phyloP scores from a whole-genome alignment of 2,888 invertebrate genomes.

The Apomyelois bistriatella region DNA sequence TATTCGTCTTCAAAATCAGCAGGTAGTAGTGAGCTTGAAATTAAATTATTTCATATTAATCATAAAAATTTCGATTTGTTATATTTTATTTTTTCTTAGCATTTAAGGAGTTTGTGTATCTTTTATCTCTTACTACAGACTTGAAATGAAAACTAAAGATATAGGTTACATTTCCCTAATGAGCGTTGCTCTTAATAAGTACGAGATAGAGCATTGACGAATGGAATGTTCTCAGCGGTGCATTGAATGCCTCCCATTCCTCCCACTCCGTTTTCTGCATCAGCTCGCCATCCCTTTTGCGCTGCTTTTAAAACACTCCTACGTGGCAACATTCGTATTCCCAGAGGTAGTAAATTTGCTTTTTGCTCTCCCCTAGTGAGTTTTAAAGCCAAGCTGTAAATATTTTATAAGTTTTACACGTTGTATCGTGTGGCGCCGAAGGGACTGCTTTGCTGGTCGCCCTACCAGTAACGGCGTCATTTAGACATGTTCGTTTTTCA shows the following conservation, averaged over 20 bases:
- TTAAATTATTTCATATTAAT: no score
- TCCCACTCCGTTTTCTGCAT: slow-evolving; percentile 34
- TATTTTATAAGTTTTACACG: slow-evolving; percentile 74
- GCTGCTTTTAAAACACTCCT: slow-evolving; percentile 42
- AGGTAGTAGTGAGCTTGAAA: no score
- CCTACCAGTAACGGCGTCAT: slow-evolving; percentile 50
- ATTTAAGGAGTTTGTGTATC: no score
- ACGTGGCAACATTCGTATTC: slow-evolving; percentile 45
- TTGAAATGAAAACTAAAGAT: neutral
- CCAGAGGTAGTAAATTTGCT: slow-evolving; percentile 62
- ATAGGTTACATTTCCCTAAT: slow-evolving; percentile 1
- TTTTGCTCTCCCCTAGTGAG: slow-evolving; percentile 52
- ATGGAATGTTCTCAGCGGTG: slow-evolving; percentile 32
- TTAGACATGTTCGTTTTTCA: slow-evolving; percentile 52
- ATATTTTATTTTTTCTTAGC: no score
- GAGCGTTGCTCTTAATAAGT: slow-evolving; percentile 25
- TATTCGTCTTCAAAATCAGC: no score
- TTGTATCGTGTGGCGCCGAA: slow-evolving; percentile 68
- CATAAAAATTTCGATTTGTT: no score
- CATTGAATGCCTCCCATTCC: slow-evolving; percentile 25
- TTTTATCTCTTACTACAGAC: no score
- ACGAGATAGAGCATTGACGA: slow-evolving; percentile 31
- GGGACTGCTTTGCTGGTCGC: slow-evolving; percentile 43
- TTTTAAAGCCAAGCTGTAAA: slow-evolving; percentile 66
- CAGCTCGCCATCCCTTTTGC: slow-evolving; percentile 34